Evolutionary conservation across 2,797 vertebrate species (phyloP), one percentile per base, ranked within the genome.

Genomic region (Helicolenus hilgendorfi): DNA sequence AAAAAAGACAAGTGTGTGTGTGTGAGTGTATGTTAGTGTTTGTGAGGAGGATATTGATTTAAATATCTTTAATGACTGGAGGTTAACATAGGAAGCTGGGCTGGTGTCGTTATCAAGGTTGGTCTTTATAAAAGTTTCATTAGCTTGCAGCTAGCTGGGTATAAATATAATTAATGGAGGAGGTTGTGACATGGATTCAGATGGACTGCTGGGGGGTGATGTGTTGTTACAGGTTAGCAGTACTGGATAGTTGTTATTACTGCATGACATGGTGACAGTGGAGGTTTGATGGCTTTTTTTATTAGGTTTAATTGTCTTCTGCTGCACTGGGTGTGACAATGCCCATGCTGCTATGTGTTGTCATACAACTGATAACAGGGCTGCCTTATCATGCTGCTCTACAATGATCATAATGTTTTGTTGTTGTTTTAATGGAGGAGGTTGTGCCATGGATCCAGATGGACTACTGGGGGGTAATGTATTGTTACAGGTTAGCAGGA

Each of bases 261-360:
- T 68, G 4, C 14, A 33, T 11, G 24, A 4, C 53, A 20, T 69
- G 35, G 49, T 72, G 58, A 26, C 11, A 24, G 22, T 31, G 14
- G 35, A 60, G 58, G 58, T 65, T 27, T 62, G 13, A 26, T 56
- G 41, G 24, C 41, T 49, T 33, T 27, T 27, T 27, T 73, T 18
- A 20, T 4, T 4, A 0, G 24, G 27, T 73, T 79, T 81, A 3
- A 31, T 26, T 2, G 4, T 22, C 20, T 55, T 14, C 2, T 58
- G 14, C 41, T 45, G 41, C 41, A 11, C 72, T 49, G 64, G 11
- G 18, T 67, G 36, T 36, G 78, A 72, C 69, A 20, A 26, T 38
- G 45, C 31, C 14, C 82, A 67, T 15, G 77, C 56, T 86, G 69
- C 59, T 71, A 18, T 71, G 73, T 85, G 75, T 80, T 83, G 77